Percentiles rank a stretch among this genome's conserved stretches.
phyloP scores from a whole-genome alignment of 2,113 vertebrate species.

The Mus pahari region DNA sequence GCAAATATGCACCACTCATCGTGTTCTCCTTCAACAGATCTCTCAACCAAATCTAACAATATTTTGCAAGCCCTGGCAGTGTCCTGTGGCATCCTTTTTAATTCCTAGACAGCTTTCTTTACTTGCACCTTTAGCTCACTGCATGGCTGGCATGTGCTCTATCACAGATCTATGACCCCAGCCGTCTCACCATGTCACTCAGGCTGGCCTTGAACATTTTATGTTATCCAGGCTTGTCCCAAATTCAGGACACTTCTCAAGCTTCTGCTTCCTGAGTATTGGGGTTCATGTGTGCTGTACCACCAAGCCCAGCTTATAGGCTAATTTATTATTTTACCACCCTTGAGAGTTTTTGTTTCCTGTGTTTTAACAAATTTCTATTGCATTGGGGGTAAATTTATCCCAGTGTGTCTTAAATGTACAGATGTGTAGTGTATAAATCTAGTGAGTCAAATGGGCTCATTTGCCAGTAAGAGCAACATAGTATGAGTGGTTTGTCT shows the following conservation, averaged over 20 bases:
- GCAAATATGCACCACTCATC: not conserved
- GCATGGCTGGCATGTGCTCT: not conserved
- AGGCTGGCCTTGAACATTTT: not conserved
- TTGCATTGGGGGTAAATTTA: not conserved
- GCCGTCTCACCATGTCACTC: not conserved
- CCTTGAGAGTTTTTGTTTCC: not conserved
- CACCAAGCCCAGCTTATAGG: not conserved
- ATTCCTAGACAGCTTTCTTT: not conserved
- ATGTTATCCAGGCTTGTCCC: not conserved
- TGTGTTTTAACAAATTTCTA: not conserved
- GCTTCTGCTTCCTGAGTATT: not conserved
- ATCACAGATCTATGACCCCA: not conserved
- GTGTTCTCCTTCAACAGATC: not conserved
- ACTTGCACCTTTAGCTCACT: not conserved
- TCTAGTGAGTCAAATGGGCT: not conserved
- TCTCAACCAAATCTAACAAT: not conserved
- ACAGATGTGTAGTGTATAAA: not conserved
- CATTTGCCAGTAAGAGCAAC: not conserved
- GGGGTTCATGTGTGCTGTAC: not conserved
- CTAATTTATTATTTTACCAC: not conserved
- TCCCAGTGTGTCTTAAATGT: too few relatives aligned
- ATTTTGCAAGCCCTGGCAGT: not conserved
- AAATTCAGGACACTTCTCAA: not conserved
- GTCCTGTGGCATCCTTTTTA: not conserved
- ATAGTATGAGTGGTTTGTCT: not conserved